phyloP scores from a whole-genome alignment of 2,888 invertebrate species.

The Dendrolimus houi region DNA sequence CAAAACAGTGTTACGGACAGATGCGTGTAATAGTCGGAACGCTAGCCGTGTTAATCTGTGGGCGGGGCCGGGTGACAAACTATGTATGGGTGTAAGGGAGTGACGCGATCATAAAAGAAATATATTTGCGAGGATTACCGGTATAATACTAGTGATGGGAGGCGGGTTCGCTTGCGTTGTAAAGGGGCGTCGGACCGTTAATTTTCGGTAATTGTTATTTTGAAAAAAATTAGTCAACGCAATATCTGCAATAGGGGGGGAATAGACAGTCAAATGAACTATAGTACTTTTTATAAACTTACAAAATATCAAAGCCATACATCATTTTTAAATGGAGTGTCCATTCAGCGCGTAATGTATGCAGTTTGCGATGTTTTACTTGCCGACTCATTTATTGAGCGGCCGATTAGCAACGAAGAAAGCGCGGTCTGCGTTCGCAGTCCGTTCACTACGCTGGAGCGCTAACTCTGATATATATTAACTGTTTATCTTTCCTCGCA shows the following conservation, averaged over 20 bases:
- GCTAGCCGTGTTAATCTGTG: slow-evolving; percentile 29
- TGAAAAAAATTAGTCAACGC: not conserved
- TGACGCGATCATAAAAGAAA: not conserved
- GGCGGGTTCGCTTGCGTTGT: not conserved
- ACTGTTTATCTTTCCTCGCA: too few species aligned
- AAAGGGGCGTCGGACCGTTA: not conserved
- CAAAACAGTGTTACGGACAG: slow-evolving; percentile 16
- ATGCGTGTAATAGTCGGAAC: slow-evolving; percentile 18
- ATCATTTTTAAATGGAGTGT: too few species aligned
- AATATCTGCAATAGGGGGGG: not conserved
- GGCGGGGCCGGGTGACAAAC: slow-evolving; percentile 30
- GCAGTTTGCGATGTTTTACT: too few species aligned
- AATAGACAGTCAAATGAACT: not conserved
- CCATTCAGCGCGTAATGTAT: too few species aligned
- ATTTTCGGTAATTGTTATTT: not conserved
- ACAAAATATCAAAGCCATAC: too few species aligned
- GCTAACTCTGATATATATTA: too few species aligned
- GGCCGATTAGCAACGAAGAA: too few species aligned
- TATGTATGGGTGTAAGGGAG: slow-evolving; percentile 9
- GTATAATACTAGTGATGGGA: not conserved
- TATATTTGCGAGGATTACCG: not conserved
- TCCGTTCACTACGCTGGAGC: too few species aligned
- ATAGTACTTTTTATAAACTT: too few species aligned
- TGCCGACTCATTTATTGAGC: too few species aligned
- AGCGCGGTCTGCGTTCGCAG: too few species aligned